phyloP scores from a whole-genome alignment of 2,888 invertebrate species.

The Embidobia sp. region DNA sequence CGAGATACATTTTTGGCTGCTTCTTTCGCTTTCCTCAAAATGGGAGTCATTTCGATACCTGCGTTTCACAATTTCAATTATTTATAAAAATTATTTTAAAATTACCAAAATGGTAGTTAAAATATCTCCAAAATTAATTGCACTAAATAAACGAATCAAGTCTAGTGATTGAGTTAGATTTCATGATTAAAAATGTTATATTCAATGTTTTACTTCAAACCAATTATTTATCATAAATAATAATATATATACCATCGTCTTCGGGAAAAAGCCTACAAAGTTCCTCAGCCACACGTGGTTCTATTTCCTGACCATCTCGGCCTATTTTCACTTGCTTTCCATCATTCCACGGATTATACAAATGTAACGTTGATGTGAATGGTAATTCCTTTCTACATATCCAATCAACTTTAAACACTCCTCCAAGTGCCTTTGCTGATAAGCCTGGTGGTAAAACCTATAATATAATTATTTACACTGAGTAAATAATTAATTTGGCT shows the following conservation, averaged over 20 bases:
- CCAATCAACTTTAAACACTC: slow-evolving; percentile 98
- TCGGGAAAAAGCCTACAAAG: slow-evolving; percentile 96
- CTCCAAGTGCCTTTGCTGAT: slow-evolving; percentile 95
- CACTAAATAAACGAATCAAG: too few species aligned
- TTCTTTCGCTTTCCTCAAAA: slow-evolving; percentile 92
- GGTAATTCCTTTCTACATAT: slow-evolving; percentile 96
- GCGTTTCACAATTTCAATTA: too few species aligned
- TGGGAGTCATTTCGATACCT: slow-evolving; percentile 92
- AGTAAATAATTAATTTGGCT: too few species aligned
- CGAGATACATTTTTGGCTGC: slow-evolving; percentile 85
- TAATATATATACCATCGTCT: slow-evolving; percentile 86
- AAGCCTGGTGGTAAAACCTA: slow-evolving; percentile 93
- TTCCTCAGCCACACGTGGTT: slow-evolving; percentile 96
- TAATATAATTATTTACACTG: too few species aligned
- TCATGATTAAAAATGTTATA: too few species aligned
- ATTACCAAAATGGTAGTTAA: background rate
- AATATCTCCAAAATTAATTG: too few species aligned
- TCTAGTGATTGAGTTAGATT: too few species aligned
- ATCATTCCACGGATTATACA: slow-evolving; percentile 99
- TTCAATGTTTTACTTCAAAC: background rate
- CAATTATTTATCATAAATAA: background rate
- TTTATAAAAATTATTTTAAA: slow-evolving; percentile 45
- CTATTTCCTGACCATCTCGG: slow-evolving; percentile 99
- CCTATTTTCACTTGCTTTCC: slow-evolving; percentile 99
- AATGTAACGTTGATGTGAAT: slow-evolving; percentile 94